Conservation (phyloP, 2,888 invertebrate genomes). For the Chrysolina oricalcia region DNA sequence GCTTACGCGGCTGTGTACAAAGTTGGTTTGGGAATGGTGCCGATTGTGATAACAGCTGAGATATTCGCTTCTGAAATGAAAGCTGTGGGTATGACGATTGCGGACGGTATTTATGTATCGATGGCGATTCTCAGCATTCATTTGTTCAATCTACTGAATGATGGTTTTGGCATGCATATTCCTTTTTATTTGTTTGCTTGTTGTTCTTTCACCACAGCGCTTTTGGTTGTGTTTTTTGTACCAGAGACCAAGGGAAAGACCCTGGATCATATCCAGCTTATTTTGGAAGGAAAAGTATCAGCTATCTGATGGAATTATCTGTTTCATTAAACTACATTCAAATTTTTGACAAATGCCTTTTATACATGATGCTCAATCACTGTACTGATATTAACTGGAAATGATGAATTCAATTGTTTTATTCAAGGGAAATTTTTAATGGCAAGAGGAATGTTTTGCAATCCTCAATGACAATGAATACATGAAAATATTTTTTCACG, state of each 20-base stretch:
- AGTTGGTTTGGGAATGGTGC: slow-evolving; percentile 67
- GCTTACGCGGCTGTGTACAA: slow-evolving; percentile 65
- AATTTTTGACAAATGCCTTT: too few species aligned
- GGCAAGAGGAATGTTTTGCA: too few species aligned
- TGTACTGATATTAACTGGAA: too few species aligned
- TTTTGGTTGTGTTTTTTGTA: slow-evolving; percentile 65
- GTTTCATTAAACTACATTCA: too few species aligned
- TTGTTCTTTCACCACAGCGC: slow-evolving; percentile 63
- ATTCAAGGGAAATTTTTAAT: too few species aligned
- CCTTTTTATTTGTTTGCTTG: slow-evolving; percentile 67
- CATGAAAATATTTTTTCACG: too few species aligned
- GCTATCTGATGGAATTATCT: background rate
- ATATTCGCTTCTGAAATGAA: slow-evolving; percentile 68
- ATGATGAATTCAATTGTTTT: too few species aligned
- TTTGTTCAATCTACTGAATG: slow-evolving; percentile 62
- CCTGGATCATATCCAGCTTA: slow-evolving; percentile 67
- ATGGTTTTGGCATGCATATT: slow-evolving; percentile 62
- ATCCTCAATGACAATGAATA: too few species aligned
- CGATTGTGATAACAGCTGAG: slow-evolving; percentile 68
- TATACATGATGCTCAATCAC: too few species aligned
- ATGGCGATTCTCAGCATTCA: slow-evolving; percentile 64
- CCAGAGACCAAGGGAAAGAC: slow-evolving; percentile 68
- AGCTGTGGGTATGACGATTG: slow-evolving; percentile 68
- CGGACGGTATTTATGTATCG: slow-evolving; percentile 66
- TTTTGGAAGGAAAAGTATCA: slow-evolving; percentile 61